Conservation (phyloP, 2,888 invertebrate species). For the Oligia fasciuncula region DNA sequence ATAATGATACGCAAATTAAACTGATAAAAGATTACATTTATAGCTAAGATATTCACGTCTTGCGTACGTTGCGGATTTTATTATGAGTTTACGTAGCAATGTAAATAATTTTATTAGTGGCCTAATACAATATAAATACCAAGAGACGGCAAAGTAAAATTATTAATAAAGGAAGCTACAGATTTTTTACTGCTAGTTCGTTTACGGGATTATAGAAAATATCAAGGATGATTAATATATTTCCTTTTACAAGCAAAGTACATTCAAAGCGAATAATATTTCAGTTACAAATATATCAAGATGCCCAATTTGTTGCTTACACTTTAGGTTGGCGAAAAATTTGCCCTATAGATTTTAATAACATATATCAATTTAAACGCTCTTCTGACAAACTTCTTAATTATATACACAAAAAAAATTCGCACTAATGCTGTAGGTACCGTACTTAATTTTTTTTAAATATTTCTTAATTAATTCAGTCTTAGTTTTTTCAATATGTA, state of each 20-base stretch:
- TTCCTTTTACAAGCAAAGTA: neutral
- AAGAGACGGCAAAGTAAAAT: neutral
- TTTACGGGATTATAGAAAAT: neutral
- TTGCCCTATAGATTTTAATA: neutral
- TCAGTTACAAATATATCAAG: too few species aligned
- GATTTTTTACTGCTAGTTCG: neutral
- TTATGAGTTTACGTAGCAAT: constrained; percentile 10
- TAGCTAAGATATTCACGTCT: neutral
- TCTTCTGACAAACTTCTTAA: neutral
- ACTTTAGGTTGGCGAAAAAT: neutral
- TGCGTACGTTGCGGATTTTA: constrained; percentile 11
- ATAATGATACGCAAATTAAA: constrained; percentile 10
- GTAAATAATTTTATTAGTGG: constrained; percentile 25
- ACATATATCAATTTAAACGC: neutral
- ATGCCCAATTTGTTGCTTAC: neutral
- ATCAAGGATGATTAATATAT: neutral
- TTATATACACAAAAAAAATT: neutral
- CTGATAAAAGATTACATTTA: constrained; percentile 33
- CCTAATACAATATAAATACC: constrained; percentile 8
- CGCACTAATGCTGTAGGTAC: too few species aligned
- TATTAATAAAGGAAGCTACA: neutral
- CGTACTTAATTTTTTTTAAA: neutral
- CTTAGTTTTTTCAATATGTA: neutral
- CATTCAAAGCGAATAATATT: neutral
- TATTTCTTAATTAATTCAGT: neutral